Base-by-base conservation (phyloP, 1,140 invertebrate genomes). In the Zaprionus inermis region DNA sequence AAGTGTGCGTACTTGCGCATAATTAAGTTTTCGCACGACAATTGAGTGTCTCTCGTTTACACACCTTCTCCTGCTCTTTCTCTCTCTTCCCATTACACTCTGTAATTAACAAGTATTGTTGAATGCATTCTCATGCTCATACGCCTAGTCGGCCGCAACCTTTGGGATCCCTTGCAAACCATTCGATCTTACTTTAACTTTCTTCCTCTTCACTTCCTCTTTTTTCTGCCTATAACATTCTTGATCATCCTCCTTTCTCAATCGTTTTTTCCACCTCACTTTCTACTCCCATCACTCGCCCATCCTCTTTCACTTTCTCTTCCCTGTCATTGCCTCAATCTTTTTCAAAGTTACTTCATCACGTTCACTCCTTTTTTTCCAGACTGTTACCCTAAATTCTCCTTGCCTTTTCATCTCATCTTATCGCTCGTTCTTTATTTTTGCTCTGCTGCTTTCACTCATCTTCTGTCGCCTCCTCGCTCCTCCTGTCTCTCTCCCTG, bases 1-100 rank as follows among this genome's bases (percentile, higher is more conserved):
- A 68, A 76, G 81, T 76, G 65, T 66, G 58, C 44, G 49, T 36
- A 57, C 36, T 46, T 16, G 63, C 70, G 70, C 71, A 76, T 79
- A 64, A 81, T 86, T 86, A 86, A 81, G 78, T 76, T 85, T 78
- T 76, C 52, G 34, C 46, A 55, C 61, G 51, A 34, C 36, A 44
- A 9, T 54, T 9, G 12, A 20, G 16, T 58, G 0, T 32, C 7
- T 32, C 30, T 32, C 30, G 4, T 7, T 10, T 10, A 10, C 30
- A 9, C 30, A 32, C 16, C 0, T 10, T 57, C 34, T 61, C 16
- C 0, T 10, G 38, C 34, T 61, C 44, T 18, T 0, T 24, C 36
- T 22, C 16, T 34, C 38, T 41, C 51, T 41, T 5, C 4, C 1
- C 1, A 20, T 58, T 28, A 5, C 24, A 46, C 38, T 32, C 16